A percentile compares a stretch with the other conserved stretches of the same genome.
These are phyloP conservation scores for Phaethornis superciliosus DNA, from an alignment of 2,113 vertebrate species.

Conservation along the genomic window DNA sequence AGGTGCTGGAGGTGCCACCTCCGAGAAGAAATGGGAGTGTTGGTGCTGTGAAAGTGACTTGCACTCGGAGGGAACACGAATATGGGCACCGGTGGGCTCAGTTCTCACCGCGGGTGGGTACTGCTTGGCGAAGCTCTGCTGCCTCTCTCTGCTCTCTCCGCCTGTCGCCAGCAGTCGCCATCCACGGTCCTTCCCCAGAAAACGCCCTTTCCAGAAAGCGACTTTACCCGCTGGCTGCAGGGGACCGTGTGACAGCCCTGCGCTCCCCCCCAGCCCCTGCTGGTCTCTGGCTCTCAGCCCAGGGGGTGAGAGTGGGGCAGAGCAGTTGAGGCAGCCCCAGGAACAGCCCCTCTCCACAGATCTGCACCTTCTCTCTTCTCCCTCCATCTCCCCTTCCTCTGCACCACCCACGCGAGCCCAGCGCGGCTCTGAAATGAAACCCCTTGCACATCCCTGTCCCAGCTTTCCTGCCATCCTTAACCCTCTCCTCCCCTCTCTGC, in stretches of 20 bases:
- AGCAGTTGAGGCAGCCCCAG: not conserved
- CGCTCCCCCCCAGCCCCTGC: fast-evolving
- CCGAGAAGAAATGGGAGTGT: not conserved
- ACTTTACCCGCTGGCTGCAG: not conserved
- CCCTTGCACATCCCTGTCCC: not conserved
- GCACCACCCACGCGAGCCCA: not conserved
- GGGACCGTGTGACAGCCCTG: not conserved
- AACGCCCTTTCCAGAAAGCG: not conserved
- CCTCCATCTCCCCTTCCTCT: not conserved
- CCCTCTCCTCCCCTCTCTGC: not conserved
- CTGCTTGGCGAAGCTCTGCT: not conserved
- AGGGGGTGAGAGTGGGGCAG: fast-evolving
- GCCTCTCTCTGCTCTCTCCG: not conserved
- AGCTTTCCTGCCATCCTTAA: conserved; percentile 1
- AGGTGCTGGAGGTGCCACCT: not conserved
- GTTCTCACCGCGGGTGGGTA: fast-evolving
- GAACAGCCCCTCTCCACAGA: not conserved
- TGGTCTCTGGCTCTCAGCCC: not conserved
- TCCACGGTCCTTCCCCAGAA: not conserved
- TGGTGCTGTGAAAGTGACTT: not conserved
- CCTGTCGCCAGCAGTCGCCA: not conserved
- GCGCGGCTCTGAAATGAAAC: not conserved
- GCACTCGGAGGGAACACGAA: not conserved
- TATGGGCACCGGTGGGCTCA: not conserved
- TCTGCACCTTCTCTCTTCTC: not conserved